Conservation (phyloP, 2,888 invertebrate genomes). For the Thyatira batis region DNA sequence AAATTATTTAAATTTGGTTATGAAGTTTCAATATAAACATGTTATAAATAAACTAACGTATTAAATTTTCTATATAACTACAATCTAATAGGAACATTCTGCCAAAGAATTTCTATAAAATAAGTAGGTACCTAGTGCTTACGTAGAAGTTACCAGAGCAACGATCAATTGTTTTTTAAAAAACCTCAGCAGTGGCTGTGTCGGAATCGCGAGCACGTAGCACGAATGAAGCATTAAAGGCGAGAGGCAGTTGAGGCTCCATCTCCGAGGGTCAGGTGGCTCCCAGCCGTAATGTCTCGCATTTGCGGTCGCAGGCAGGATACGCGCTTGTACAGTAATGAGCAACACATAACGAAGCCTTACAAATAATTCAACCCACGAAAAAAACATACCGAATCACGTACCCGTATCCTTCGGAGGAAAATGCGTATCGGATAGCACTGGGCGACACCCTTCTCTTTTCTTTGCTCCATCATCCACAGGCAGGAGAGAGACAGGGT, state of each 20-base stretch:
- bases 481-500: slow-evolving; percentile 52
- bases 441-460: slow-evolving; percentile 51
- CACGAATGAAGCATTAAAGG: slow-evolving; percentile 64
- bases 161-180: slow-evolving; percentile 26
- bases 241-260: slow-evolving; percentile 33
- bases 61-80: too few relatives aligned
- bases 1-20: too few relatives aligned
- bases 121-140: neutral
- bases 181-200: slow-evolving; percentile 28
- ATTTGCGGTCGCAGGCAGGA: slow-evolving; percentile 79
- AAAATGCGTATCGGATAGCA: slow-evolving; percentile 80
- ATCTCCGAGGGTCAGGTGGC: slow-evolving; percentile 66
- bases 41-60: too few relatives aligned
- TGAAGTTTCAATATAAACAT: too few relatives aligned
- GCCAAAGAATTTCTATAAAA: neutral
- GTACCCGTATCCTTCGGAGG: slow-evolving; percentile 78
- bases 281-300: slow-evolving; percentile 71
- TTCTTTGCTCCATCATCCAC: slow-evolving; percentile 26
- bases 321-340: slow-evolving; percentile 80
- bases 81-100: neutral
- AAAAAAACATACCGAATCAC: slow-evolving; percentile 81
- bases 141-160: neutral
- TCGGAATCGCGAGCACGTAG: slow-evolving; percentile 49
- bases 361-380: slow-evolving; percentile 81
- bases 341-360: slow-evolving; percentile 81